A percentile compares a stretch with the other conserved stretches of the same genome.
Conservation (phyloP, 2,113 vertebrate species). For the Forbesichthys papilliferus region DNA sequence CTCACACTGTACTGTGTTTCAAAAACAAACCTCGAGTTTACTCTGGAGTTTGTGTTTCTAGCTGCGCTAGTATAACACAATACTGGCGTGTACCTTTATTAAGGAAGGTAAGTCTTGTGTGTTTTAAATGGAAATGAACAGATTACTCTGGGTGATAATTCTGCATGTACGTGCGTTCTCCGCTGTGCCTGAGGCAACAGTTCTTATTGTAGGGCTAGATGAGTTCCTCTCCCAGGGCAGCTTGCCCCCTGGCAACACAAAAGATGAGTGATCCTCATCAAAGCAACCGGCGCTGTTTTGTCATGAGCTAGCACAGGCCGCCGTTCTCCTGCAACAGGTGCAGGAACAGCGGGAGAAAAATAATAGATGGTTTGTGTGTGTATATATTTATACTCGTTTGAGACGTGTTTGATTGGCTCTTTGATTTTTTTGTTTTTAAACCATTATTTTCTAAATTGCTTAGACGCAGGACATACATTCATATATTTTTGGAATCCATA, state of each 20-base stretch:
- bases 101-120: neutral
- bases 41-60: no score
- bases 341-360: neutral
- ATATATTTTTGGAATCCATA: no score
- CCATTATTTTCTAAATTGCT: no score
- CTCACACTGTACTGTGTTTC: no score
- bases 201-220: conserved; percentile 46
- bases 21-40: no score
- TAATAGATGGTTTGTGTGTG: no score
- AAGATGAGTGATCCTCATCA: conserved; percentile 58
- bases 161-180: conserved; percentile 21
- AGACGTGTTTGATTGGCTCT: no score
- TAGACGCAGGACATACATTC: no score
- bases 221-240: conserved; percentile 43
- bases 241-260: conserved; percentile 57
- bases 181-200: conserved; percentile 32
- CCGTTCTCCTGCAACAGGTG: conserved; percentile 31
- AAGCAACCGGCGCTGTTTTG: conserved; percentile 52
- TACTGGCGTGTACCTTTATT: neutral
- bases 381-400: no score
- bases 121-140: neutral
- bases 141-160: neutral
- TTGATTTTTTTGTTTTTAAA: no score
- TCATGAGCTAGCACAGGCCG: conserved; percentile 19
- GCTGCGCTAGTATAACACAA: no score